phyloP scores from a whole-genome alignment of 2,888 invertebrate species.

The Suillia variegata region DNA sequence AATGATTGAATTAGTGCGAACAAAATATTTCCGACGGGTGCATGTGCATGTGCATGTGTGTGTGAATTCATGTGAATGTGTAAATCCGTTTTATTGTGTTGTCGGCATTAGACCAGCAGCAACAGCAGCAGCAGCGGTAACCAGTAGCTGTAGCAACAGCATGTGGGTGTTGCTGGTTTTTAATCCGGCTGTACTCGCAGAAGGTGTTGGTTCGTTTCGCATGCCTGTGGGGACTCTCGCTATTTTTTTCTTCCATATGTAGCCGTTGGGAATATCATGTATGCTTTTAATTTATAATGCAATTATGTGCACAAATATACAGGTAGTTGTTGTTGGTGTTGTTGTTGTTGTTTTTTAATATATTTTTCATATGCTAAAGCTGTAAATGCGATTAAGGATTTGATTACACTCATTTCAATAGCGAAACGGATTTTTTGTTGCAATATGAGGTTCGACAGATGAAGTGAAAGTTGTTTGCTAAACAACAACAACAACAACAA shows the following conservation, averaged over 20 bases:
- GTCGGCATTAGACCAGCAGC: neutral
- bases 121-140: too few species aligned
- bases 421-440: neutral
- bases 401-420: neutral
- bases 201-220: neutral
- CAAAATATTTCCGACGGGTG: neutral
- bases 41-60: neutral
- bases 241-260: neutral
- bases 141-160: too few species aligned
- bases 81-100: too few species aligned
- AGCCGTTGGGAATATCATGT: neutral
- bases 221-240: neutral
- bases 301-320: slow-evolving; percentile 3
- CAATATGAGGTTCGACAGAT: neutral
- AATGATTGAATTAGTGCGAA: neutral
- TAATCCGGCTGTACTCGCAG: too few species aligned
- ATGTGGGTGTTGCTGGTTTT: neutral
- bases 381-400: neutral
- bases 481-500: too few species aligned
- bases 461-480: slow-evolving; percentile 1
- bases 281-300: slow-evolving; percentile 13
- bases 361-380: too few species aligned
- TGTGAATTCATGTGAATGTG: too few species aligned
- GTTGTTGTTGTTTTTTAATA: too few species aligned
- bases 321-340: too few species aligned